Evolutionary conservation across 2,888 invertebrate species (phyloP).

Genomic region (Nysson spinosus): DNA sequence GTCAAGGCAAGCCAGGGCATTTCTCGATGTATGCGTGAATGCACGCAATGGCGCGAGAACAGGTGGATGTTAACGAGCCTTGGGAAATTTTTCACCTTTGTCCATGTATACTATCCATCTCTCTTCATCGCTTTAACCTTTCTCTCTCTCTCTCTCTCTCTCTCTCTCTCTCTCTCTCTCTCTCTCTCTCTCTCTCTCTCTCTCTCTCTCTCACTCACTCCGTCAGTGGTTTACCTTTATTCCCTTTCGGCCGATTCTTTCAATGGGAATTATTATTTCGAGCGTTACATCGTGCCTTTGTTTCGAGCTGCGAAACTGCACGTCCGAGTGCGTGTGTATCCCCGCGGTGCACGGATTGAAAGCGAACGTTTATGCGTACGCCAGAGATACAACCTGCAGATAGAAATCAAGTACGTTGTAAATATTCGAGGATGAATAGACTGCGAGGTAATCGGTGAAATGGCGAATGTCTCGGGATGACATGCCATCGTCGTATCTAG

Average conservation of each 20-base stretch:
- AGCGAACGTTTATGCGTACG: background rate
- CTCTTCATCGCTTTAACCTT: too few species aligned
- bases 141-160: too few species aligned
- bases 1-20: conserved; percentile 66
- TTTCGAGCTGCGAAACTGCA: background rate
- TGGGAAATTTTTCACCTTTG: conserved; percentile 25
- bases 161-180: too few species aligned
- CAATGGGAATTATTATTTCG: background rate
- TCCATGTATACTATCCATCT: too few species aligned
- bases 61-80: conserved; percentile 46
- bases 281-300: background rate
- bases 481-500: too few species aligned
- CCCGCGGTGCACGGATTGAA: background rate
- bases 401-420: background rate
- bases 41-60: conserved; percentile 51
- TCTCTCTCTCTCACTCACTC: too few species aligned
- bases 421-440: background rate
- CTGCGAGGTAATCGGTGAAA: too few species aligned
- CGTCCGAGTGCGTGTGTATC: background rate
- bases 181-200: too few species aligned
- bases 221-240: too few species aligned
- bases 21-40: conserved; percentile 32
- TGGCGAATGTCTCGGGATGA: too few species aligned
- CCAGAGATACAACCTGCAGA: background rate
- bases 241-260: too few species aligned